Conservation (phyloP, 2,113 vertebrate genomes). For the Microtus richardsoni region DNA sequence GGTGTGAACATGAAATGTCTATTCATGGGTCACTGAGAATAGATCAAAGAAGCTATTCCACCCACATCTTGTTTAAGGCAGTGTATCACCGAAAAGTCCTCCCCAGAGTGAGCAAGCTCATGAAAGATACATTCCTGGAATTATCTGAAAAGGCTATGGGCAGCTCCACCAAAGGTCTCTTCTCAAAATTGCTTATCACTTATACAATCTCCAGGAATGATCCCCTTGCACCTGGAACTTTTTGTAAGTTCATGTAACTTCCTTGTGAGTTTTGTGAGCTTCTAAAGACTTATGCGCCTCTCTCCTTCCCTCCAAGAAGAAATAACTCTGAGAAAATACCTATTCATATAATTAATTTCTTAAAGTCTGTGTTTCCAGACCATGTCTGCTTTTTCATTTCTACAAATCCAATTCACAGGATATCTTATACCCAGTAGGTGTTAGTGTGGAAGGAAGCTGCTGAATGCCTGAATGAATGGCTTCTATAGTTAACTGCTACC, state of each 20-base stretch:
- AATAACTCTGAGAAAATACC: background rate
- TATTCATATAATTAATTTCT: background rate
- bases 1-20: background rate
- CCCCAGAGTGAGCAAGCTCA: background rate
- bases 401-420: background rate
- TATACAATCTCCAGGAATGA: background rate
- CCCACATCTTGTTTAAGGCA: background rate
- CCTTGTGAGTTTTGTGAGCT: background rate
- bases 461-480: background rate
- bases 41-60: background rate
- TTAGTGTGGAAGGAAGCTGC: background rate
- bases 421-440: background rate
- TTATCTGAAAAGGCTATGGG: background rate
- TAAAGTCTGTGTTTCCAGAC: background rate
- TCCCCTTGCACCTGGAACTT: background rate
- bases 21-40: background rate
- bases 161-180: background rate
- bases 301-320: background rate
- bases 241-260: background rate
- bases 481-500: background rate
- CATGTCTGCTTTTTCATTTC: background rate
- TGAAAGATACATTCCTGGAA: background rate
- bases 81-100: background rate
- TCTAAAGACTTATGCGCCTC: background rate
- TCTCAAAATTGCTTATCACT: background rate